Percentiles rank a stretch among this genome's conserved stretches.
These are phyloP conservation scores for Salvelinus namaycush DNA, from an alignment of 2,113 vertebrate genomes.

Conservation along the genomic window DNA sequence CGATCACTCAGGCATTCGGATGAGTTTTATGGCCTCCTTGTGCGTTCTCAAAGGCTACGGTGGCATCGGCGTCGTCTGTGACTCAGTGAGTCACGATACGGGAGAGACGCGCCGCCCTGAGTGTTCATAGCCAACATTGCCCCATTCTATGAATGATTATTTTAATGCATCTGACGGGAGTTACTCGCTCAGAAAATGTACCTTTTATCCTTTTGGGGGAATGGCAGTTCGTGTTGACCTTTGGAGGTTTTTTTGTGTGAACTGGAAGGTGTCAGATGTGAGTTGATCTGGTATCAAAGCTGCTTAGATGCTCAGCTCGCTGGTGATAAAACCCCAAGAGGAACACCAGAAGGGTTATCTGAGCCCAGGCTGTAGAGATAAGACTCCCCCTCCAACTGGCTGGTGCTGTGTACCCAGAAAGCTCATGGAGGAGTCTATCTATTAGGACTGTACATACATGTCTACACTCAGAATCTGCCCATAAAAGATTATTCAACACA, in stretches of 20 bases:
- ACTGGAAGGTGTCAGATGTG: background rate
- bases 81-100: constrained; percentile 33
- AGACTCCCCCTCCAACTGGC: background rate
- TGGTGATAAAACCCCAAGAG: background rate
- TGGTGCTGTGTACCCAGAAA: too few relatives aligned
- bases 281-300: background rate
- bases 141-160: constrained; percentile 42
- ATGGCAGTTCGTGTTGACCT: background rate
- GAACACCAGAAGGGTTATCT: background rate
- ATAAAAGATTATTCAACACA: background rate
- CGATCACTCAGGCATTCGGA: constrained; percentile 34
- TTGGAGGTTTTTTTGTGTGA: constrained; percentile 23
- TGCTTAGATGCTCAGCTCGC: background rate
- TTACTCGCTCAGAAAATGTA: constrained; percentile 67
- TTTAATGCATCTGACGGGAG: constrained; percentile 59
- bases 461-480: too few relatives aligned
- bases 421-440: background rate
- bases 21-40: constrained; percentile 30
- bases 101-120: constrained; percentile 9
- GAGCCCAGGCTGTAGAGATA: background rate
- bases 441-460: background rate
- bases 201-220: constrained; percentile 44
- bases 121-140: constrained; percentile 25
- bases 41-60: background rate
- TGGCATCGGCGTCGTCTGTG: constrained; percentile 16